Base-by-base conservation (phyloP, 2,797 vertebrate species). In the Enteromius viviparus region DNA sequence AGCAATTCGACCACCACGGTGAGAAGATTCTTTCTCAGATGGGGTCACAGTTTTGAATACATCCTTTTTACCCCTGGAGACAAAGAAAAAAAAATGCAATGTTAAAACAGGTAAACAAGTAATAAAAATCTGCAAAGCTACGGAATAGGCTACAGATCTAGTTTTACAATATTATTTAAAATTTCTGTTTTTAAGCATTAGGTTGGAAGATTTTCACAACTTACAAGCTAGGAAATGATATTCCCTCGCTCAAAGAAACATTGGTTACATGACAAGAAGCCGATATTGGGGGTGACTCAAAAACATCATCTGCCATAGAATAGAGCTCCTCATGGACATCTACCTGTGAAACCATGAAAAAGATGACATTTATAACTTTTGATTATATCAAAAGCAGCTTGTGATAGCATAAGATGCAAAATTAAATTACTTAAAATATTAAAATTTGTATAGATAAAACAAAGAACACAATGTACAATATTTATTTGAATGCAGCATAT, bases 301-400 rank as follows among this genome's bases (percentile, higher is more conserved):
- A 99, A 58, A 99, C 98, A 0, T 99, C 98, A 1, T 99, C 98
- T 0, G 96, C 93, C 95, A 99, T 98, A 64, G 97, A 98, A 89
- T 94, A 96, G 0, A 94, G 91, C 89, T 98, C 98, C 0, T 95
- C 96, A 0, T 95, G 96, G 72, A 90, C 93, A 80, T 97, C 97
- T 53, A 94, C 93, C 96, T 96, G 89, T 29, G 0, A 10, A 45
- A 19, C 62, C 51, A 6, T 37, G 8, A 34, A 23, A 42, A 1
- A 75, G 1, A 58, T 23, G 2, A 45, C 37, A 42, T 23, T 51
- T 51, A 51, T 51, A 7, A 51, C 6, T 51, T 51, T 51, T 51
- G 6, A 51, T 51, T 51, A 51, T 51, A 19, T 7, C 17, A 51
- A 49, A 49, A 49, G 47, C 47, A 49, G 47, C 15, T 51, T 51